These are phyloP conservation scores for Taenioides sp. DNA, from an alignment of 2,797 vertebrate genomes.

Conservation along the genomic window DNA sequence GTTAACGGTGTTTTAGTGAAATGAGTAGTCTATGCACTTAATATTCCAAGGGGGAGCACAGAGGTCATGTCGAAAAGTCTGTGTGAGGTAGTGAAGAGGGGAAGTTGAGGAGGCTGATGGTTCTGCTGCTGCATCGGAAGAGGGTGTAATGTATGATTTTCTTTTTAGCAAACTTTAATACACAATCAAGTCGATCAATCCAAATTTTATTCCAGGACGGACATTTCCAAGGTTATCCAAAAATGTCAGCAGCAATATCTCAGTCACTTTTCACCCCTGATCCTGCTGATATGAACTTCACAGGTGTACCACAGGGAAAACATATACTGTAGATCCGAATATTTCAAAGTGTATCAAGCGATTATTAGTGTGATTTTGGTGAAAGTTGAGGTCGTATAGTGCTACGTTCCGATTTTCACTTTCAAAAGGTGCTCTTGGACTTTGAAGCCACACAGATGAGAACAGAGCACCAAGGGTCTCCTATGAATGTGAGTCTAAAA, in stretches of 20 bases:
- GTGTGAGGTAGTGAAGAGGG: too few relatives aligned
- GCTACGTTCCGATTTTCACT: slow-evolving; percentile 54
- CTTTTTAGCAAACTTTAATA: background rate
- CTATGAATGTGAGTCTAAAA: slow-evolving; percentile 49
- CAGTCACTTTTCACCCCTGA: slow-evolving; percentile 43
- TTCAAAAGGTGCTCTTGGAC: slow-evolving; percentile 50
- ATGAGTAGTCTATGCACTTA: too few relatives aligned
- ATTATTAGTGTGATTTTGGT: slow-evolving; percentile 22
- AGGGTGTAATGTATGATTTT: background rate
- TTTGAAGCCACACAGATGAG: slow-evolving; percentile 46
- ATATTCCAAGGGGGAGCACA: too few relatives aligned
- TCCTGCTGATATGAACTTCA: slow-evolving; percentile 53
- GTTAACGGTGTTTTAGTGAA: too few relatives aligned
- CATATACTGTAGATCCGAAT: background rate
- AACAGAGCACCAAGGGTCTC: slow-evolving; percentile 14
- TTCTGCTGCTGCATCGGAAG: too few relatives aligned
- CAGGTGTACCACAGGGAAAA: slow-evolving; percentile 35
- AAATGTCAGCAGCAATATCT: slow-evolving; percentile 26
- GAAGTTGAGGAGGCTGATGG: too few relatives aligned
- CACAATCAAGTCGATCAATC: slow-evolving; percentile 48
- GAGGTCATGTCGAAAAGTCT: too few relatives aligned
- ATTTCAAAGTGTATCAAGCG: slow-evolving; percentile 8
- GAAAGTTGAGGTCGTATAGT: slow-evolving; percentile 41
- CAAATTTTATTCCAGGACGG: slow-evolving; percentile 45
- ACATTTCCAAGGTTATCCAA: slow-evolving; percentile 43